Base-by-base conservation (phyloP, 53 echinoderm and acorn worm genomes). In the Echinarachnius parma region DNA sequence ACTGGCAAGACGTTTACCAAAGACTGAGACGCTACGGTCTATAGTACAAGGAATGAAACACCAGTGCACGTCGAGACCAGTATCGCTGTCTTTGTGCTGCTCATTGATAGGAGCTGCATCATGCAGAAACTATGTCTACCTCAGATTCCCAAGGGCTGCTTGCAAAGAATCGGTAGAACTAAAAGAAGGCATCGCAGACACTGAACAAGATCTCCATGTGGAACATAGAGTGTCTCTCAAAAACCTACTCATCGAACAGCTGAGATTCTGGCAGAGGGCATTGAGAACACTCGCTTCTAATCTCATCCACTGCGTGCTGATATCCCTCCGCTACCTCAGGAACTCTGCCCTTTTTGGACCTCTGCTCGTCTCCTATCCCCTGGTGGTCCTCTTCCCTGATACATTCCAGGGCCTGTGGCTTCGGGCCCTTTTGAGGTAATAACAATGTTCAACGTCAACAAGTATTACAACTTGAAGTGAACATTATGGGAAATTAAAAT, bases 261-360 rank as follows among this genome's bases (percentile, higher is more conserved):
- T 72, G 21, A 56, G 46, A 36, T 28, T 72, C 15, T 72, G 74
- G 74, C 74, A 72, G 8, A 25, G 27, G n/a, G 74, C 56, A 7
- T 28, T 57, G 27, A 19, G 27, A 16, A 72, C 57, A 21, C 56
- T 72, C 28, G 42, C 57, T 22, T 72, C 74, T 37, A 72, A 72
- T 25, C 18, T 72, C 27, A 28, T 72, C 54, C 57, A 72, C 15
- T 54, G 22, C 19, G 28, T 72, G 26, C 56, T 56, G 5, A 44
- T 72, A 33, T 56, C 74, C 16, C 18, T 72, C 29, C 74, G 57
- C 44, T 72, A 32, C 57, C 34, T 72, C 24, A 34, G 57, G 9
- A 72, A 72, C 55, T 34, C 74, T 19, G 8, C 56, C 9, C 74
- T 72, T 19, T 72, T 72, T 44, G 74, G 57, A 26, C 74, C 74